These are phyloP conservation scores for Smutsia temminckii DNA, from an alignment of 2,797 vertebrate genomes.

Conservation along the genomic window DNA sequence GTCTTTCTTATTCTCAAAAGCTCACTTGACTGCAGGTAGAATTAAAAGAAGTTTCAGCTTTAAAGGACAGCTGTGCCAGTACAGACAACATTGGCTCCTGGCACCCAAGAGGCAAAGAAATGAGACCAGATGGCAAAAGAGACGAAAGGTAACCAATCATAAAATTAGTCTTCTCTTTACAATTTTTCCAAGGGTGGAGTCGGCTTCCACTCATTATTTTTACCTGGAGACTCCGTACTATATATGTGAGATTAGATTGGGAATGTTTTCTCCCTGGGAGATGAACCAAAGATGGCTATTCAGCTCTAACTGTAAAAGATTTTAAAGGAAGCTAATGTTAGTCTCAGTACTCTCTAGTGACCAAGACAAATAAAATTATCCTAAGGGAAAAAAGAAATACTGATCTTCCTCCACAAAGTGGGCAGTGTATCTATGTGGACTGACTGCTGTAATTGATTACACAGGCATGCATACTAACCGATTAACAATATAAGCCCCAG, in stretches of 20 bases:
- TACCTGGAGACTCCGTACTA: constrained; percentile 48
- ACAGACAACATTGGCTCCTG: not conserved
- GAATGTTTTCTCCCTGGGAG: constrained; percentile 74
- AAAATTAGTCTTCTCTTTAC: not conserved
- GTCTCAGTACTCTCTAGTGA: constrained; percentile 75
- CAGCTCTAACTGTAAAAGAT: constrained; percentile 70
- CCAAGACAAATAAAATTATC: constrained; percentile 79
- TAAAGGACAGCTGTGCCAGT: not conserved
- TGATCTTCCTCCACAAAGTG: constrained; percentile 58
- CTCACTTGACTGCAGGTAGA: not conserved
- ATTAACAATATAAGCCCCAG: constrained; percentile 40
- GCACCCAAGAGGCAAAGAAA: not conserved
- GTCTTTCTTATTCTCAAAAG: not conserved
- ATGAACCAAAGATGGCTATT: constrained; percentile 78
- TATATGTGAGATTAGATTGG: constrained; percentile 67
- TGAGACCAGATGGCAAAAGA: not conserved
- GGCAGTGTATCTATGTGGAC: constrained; percentile 15
- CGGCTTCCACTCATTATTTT: constrained; percentile 41
- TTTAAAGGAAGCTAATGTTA: constrained; percentile 72
- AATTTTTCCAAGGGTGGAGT: not conserved
- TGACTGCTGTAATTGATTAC: constrained; percentile 71
- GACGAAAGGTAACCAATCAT: not conserved
- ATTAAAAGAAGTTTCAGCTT: not conserved
- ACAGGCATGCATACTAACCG: constrained; percentile 31
- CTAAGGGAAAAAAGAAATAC: constrained; percentile 60